Percentiles rank a stretch among this genome's conserved stretches.
Evolutionary conservation across 2,888 invertebrate genomes (phyloP).

Genomic region (Phyto melanocephala): DNA sequence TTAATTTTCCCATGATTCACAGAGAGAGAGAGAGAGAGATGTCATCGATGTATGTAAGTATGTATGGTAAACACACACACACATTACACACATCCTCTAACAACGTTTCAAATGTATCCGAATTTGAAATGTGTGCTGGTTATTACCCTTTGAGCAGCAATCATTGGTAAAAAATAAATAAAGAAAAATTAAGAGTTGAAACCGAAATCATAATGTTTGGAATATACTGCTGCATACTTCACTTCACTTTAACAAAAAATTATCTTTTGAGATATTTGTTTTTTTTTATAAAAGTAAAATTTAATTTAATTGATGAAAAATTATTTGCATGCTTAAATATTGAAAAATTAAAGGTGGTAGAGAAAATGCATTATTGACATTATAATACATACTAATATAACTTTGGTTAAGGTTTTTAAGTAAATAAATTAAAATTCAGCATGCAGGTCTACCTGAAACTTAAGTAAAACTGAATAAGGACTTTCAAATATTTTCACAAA

Average conservation of each 20-base stretch:
- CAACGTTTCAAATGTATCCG: neutral
- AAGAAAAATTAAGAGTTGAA: neutral
- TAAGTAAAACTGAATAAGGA: too few relatives aligned
- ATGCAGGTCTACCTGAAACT: too few relatives aligned
- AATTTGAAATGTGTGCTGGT: neutral
- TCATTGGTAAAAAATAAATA: neutral
- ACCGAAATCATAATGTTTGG: constrained; percentile 10
- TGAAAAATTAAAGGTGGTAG: too few relatives aligned
- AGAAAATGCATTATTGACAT: too few relatives aligned
- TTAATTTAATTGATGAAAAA: constrained; percentile 1
- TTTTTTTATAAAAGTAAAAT: neutral
- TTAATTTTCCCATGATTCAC: constrained; percentile 26
- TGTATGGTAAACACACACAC: neutral
- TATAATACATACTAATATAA: too few relatives aligned
- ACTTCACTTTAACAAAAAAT: constrained; percentile 9
- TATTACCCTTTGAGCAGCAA: constrained; percentile 14
- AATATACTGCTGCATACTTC: constrained; percentile 3
- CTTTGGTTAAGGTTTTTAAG: too few relatives aligned
- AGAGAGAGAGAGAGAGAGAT: too few relatives aligned
- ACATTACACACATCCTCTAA: too few relatives aligned
- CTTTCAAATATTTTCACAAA: too few relatives aligned
- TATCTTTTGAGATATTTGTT: neutral
- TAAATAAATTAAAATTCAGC: too few relatives aligned
- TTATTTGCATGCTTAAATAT: too few relatives aligned
- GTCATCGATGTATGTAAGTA: constrained; percentile 32